Base-by-base conservation (phyloP, 2,888 invertebrate species). In the Eupithecia vulgata region DNA sequence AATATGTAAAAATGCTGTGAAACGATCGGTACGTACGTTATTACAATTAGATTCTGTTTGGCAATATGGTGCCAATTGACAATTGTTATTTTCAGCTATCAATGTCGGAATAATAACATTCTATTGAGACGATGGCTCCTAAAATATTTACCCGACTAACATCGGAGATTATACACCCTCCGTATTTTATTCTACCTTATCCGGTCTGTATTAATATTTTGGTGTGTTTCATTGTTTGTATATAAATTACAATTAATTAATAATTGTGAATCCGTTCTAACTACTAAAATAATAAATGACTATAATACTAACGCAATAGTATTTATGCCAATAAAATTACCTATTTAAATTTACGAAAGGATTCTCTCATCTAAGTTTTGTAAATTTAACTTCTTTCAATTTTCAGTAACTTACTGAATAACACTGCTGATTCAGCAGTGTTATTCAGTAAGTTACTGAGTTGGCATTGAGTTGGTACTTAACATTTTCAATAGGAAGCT, bases 31-130 rank as follows among this genome's bases (percentile, higher is more conserved):
- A 4, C 67, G 42, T 30, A 70, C 66, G 74, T 69, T 71, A 71
- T 62, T 45, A 15, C 13, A 37, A 17, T 40, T 67, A 62, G 57
- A 57, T 25, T 57, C 25, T 57, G 25, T 25, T 5, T 57, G 57
- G n/a, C 61, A 61, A 61, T 21, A 65, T 17, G 61, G 57, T 75
- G 75, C 70, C 74, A 75, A 75, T 72, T 70, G 67, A 70, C 69
- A 67, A 64, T 45, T 37, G 40, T 62, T 72, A 72, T 72, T 69
- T 75, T 59, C 76, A 80, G 65, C 76, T 75, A 74, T 79, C 72
- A 52, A 78, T 70, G 68, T 64, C 25, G 42, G 57, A 30, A 35
- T 37, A 68, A 61, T 37, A 59, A 67, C 52, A 52, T 66, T 66
- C 5, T 15, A 12, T 72, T 40, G 12, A 13, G 15, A 40, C 42